These are phyloP conservation scores for Pangasius sanitwongsei DNA, from an alignment of 2,797 vertebrate species.

Conservation along the genomic window DNA sequence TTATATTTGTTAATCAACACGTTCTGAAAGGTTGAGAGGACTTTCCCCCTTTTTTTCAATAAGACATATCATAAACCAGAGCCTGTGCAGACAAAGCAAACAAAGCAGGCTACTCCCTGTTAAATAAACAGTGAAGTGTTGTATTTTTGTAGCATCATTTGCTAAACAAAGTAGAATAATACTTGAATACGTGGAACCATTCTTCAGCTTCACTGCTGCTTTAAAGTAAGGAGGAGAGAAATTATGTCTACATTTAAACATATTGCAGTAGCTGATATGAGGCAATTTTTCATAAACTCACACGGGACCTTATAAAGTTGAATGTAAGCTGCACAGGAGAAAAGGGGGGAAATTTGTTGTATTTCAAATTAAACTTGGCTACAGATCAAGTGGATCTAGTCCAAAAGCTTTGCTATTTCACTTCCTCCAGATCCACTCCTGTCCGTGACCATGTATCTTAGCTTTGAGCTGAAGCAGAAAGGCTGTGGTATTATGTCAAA, in stretches of 20 bases:
- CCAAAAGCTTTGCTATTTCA: neutral
- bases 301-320: neutral
- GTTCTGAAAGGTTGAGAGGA: neutral
- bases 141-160: neutral
- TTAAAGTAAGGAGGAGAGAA: neutral
- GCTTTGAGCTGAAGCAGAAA: neutral
- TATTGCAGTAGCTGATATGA: neutral
- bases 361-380: neutral
- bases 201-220: neutral
- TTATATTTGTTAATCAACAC: neutral
- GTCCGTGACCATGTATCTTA: neutral
- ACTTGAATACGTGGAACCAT: neutral
- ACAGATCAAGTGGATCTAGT: neutral
- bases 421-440: neutral
- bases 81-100: conserved; percentile 24
- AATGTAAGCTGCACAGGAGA: neutral
- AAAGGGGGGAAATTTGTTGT: neutral
- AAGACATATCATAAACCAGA: conserved; percentile 13
- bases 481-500: neutral
- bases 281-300: too few species aligned
- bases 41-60: neutral
- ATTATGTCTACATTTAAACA: neutral
- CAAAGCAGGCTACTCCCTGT: conserved; percentile 19
- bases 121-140: neutral
- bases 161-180: neutral